Evolutionary conservation across 2,113 vertebrate species (phyloP), one percentile per base, ranked within the genome.

Genomic region (Paraplagusia blochii): DNA sequence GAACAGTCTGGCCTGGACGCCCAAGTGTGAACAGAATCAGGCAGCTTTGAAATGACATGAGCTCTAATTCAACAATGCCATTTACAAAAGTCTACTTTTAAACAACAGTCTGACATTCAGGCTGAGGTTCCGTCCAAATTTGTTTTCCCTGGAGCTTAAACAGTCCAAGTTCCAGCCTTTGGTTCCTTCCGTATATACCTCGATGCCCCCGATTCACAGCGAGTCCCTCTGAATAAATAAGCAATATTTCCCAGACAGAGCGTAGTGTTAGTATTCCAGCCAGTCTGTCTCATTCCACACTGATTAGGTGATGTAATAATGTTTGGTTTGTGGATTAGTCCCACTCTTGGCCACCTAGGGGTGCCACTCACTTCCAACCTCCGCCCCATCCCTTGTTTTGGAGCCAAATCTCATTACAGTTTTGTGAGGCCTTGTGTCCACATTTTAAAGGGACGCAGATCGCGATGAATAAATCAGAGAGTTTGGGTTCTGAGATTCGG

Each of bases 281-380:
- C 63, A 11, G 66, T 56, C 62, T 22, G 1, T 75, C 72, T 70
- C 49, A 73, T 68, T 84, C 77, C 79, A 74, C 42, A 53, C 72
- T 80, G 74, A 86, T 86, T 79, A 74, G 74, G 80, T 48, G 61
- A 71, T 63, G 71, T 77, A 72, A 79, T 77, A 81, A 72, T 82
- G 82, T 84, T 84, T 82, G 72, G 76, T 52, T 70, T 74, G 69
- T 73, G 76, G 84, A 82, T 86, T 84, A 84, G 76, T 77, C 64
- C 44, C 39, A 42, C 54, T 66, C 61, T 40, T 72, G 57, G 55
- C 72, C 73, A 29, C 60, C 77, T 53, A 43, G 5, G 62, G 58
- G 64, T 47, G 55, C 57, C 44, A 50, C 54, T 63, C 64, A 48
- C 65, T 54, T 66, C 60, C 55, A 74, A 36, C 56, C 42, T 57